Evolutionary conservation across 2,888 invertebrate species (phyloP), one percentile per base, ranked within the genome.

Genomic region (Drosophila hamatofila): DNA sequence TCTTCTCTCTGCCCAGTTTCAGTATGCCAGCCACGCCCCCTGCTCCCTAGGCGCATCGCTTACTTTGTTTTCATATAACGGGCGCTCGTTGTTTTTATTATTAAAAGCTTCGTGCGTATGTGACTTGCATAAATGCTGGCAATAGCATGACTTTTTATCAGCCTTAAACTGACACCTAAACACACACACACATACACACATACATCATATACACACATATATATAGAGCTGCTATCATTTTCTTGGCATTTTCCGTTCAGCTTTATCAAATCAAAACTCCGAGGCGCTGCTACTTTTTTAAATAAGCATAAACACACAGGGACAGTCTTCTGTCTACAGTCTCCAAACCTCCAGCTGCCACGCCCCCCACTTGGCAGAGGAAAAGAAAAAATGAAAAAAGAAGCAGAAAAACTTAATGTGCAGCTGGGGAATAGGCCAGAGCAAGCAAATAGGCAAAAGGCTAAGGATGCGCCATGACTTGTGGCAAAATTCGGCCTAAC

Each of bases 221-320:
- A 30, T 48, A 44, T 33, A 60, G 41, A 63, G 61, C 42, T 72
- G 72, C 66, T 80, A 75, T 81, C 74, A 62, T 72, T 73, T 78
- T 65, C 48, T 70, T 60, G 57, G 57, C 72, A 72, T 78, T 81
- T 73, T 80, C 69, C 65, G 67, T 80, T 74, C 71, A 65, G 78
- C 81, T 78, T 89, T 89, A 86, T 89, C 89, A 86, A 89, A 86
- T 89, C 89, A 86, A 89, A 86, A 89, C 87, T 87, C 61, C 48
- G 79, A 74, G 65, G 80, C 80, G 72, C 66, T 72, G 81, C 78
- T 63, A 89, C 89, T 85, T 89, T 86, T 86, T 86, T 86, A 86
- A 86, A 86, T 86, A 86, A 89, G 86, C 89, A 89, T 86, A 89
- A 86, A 83, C 70, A 85, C 66, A 87, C 68, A 75, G 75, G 54